Conservation (phyloP, 2,797 vertebrate genomes). For the Sardinella longiceps region DNA sequence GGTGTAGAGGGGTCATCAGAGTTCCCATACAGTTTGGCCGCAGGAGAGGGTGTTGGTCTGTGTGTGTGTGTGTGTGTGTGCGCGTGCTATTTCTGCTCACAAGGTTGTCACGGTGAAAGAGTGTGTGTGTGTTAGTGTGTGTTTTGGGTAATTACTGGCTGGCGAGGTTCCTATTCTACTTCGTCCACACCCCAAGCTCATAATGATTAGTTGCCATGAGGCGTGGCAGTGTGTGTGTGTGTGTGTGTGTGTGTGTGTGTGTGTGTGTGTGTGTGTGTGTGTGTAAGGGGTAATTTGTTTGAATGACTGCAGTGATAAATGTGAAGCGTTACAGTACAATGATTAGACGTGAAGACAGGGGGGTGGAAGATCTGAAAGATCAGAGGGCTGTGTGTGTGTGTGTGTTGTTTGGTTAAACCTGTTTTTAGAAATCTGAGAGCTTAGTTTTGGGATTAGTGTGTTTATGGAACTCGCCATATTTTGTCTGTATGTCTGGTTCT, state of each 20-base stretch:
- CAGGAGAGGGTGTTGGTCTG: neutral
- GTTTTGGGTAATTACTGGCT: slow-evolving; percentile 55
- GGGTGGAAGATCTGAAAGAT: neutral
- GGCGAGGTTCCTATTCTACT: slow-evolving; percentile 20
- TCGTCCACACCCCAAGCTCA: neutral
- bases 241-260: neutral
- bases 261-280: neutral
- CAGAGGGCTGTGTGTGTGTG: neutral
- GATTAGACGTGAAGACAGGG: slow-evolving; percentile 23
- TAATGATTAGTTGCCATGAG: neutral
- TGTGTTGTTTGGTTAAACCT: neutral
- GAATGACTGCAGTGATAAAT: slow-evolving; percentile 3
- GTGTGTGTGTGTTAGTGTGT: slow-evolving; percentile 21
- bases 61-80: neutral
- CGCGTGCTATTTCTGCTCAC: slow-evolving; percentile 36
- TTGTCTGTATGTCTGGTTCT: slow-evolving; percentile 44
- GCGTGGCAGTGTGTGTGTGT: neutral
- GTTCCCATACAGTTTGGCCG: neutral
- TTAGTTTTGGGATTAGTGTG: neutral
- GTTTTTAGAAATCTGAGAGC: neutral
- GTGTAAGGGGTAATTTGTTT: neutral
- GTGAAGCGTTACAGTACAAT: neutral
- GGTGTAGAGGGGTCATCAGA: neutral
- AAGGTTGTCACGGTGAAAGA: slow-evolving; percentile 32
- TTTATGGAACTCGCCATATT: neutral